These are phyloP conservation scores for Lobophora halterata DNA, from an alignment of 2,888 invertebrate species.

Conservation along the genomic window DNA sequence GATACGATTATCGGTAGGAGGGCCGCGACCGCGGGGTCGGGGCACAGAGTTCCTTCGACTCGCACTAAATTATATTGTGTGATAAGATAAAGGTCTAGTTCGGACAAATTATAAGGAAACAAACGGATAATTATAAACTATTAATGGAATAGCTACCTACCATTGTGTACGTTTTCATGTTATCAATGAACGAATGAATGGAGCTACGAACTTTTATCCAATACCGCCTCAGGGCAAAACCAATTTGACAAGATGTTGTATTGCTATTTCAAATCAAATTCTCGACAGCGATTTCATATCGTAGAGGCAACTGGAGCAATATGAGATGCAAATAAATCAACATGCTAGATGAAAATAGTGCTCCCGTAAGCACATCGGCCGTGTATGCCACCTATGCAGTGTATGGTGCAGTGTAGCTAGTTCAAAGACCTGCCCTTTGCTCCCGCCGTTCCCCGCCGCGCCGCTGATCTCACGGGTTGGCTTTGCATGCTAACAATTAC, in stretches of 20 bases:
- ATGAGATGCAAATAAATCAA: conserved; percentile 29
- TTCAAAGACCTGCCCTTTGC: conserved; percentile 50
- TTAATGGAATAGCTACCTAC: too few relatives aligned
- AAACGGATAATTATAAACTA: conserved; percentile 10
- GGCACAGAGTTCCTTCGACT: conserved; percentile 44
- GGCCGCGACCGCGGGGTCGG: conserved; percentile 49
- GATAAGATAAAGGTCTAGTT: conserved; percentile 50
- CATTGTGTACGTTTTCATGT: too few relatives aligned
- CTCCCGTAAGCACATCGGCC: conserved; percentile 15
- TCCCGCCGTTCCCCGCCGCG: conserved; percentile 38
- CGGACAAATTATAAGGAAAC: conserved; percentile 29
- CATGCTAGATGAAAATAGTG: conserved; percentile 30
- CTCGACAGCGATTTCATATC: conserved; percentile 10
- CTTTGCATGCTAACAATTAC: conserved; percentile 75
- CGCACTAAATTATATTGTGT: conserved; percentile 47
- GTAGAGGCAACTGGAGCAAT: conserved; percentile 16
- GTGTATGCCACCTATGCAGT: not conserved
- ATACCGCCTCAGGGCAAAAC: too few relatives aligned
- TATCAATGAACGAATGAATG: too few relatives aligned
- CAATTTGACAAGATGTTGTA: too few relatives aligned
- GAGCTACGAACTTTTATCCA: too few relatives aligned
- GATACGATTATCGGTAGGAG: conserved; percentile 60
- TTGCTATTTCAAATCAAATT: conserved; percentile 2
- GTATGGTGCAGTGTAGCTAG: conserved; percentile 28
- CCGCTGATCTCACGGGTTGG: conserved; percentile 64